Base-by-base conservation (phyloP, 1,140 invertebrate species). In the Brachionus paranguensis region DNA sequence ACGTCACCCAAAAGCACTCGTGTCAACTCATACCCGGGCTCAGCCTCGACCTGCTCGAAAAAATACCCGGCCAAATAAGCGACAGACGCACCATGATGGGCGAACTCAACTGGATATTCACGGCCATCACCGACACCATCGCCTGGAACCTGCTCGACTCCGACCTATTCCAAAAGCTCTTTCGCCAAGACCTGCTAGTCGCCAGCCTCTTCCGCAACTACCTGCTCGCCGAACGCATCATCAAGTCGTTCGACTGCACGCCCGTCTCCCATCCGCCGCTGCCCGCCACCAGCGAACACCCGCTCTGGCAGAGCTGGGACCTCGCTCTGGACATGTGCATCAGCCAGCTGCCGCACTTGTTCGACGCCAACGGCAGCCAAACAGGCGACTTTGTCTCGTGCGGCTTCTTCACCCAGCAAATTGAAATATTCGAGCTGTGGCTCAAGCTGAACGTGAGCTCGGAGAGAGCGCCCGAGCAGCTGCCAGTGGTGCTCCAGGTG, bases 21-120 rank as follows among this genome's bases (percentile, higher is more conserved):
- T 72, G 83, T 50, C 74, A 85, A 60, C 87, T 86, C 83, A 84
- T 85, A 20, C 84, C 70, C 2, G 27, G 53, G 86, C 95, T 94
- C 90, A 50, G 84, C 10, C 14, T 68, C 3, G 81, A 83, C 33
- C 12, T 87, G 17, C 83, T 87, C 53, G 85, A 81, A 81, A 89
- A 90, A 85, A 96, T 99, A 86, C 97, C 97, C 45, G 97, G 97
- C 7, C 93, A 94, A 88, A 91, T 98, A 79, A 96, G 94, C 86
- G 97, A 99, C 91, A 91, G 97, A 45, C 92, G 96, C 86, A 98
- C 97, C 33, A 96, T 99, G 94, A 92, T 99, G 84, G 97, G 97
- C 78, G 97, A 99, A 91, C 91, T 99, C 55, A 99, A 99, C 91
- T 99, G 97, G 97, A 98, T 99, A 88, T 99, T 99, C 90, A 99